Evolutionary conservation across 2,888 invertebrate genomes (phyloP).

Genomic region (Tyria jacobaeae): DNA sequence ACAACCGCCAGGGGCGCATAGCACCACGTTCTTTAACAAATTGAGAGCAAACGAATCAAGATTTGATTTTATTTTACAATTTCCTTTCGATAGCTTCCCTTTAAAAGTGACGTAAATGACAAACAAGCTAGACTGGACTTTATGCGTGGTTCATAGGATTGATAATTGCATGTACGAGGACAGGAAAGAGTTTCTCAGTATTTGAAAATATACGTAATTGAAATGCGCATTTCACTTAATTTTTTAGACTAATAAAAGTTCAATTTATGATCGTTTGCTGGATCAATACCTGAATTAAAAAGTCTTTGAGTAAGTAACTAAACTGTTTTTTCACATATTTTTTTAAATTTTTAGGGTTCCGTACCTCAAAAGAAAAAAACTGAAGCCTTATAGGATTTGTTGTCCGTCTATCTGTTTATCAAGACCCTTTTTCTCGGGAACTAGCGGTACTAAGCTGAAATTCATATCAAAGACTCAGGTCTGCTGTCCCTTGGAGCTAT

Average conservation of each 20-base stretch:
- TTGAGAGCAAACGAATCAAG: constrained; percentile 78
- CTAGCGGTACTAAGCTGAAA: too few species aligned
- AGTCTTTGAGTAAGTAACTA: too few species aligned
- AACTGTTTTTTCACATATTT: background rate
- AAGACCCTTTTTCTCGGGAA: too few species aligned
- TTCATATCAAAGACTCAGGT: too few species aligned
- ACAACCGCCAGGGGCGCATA: constrained; percentile 39
- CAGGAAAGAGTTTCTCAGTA: constrained; percentile 40
- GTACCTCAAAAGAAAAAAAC: too few species aligned
- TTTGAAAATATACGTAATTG: constrained; percentile 52
- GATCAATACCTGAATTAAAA: too few species aligned
- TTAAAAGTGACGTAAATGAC: constrained; percentile 43
- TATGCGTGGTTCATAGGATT: background rate
- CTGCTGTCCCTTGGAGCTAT: too few species aligned
- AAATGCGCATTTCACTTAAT: background rate
- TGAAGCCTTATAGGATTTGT: too few species aligned
- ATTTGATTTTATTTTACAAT: constrained; percentile 84
- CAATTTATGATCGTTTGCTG: too few species aligned
- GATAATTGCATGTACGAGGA: background rate
- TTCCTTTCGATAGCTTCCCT: constrained; percentile 69
- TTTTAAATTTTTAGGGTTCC: background rate
- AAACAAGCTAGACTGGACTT: constrained; percentile 24
- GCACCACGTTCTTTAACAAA: constrained; percentile 56
- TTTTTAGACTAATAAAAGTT: too few species aligned
- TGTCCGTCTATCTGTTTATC: too few species aligned